Evolutionary conservation across 2,888 invertebrate genomes (phyloP), one percentile per base, ranked within the genome.

Genomic region (Melikaiella ostensackeni): DNA sequence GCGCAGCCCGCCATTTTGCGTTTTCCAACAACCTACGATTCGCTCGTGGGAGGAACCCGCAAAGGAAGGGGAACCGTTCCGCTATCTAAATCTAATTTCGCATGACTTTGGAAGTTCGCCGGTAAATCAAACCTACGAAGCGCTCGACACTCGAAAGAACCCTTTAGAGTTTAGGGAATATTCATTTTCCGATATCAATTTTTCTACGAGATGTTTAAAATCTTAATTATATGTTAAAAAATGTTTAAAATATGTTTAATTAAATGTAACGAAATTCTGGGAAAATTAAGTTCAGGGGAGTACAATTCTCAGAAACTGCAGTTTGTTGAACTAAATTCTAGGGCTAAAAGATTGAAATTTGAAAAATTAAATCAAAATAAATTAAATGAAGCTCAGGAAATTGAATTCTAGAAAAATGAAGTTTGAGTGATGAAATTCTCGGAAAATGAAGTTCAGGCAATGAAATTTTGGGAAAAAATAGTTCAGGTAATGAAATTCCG

Each of bases 1-100:
- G 70, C 70, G 70, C 50, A 70, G 30, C n/a, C 70, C 46, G 50
- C 70, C 70, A 70, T 70, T 50, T 70, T 70, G 70, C 19, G n/a
- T 8, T 46, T 42, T 24, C 13, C 24, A 46, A 1, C 38, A 5
- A 46, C 66, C 24, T 27, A 66, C 8, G 42, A 30, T 27, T 46
- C 24, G 27, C 42, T 27, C 27, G 27, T 4, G 46, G 13, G n/a
- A 6, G 61, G 33, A 16, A 38, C 11, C 35, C 11, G 13, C 11
- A 9, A 11, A 2, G 11, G 38, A 13, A 13, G 13, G 38, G 38
- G 11, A 13, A 24, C 24, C 13, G 57, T 27, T 57, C 57, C 57
- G 57, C 24, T 57, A 24, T 57, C 57, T 57, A 57, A 24, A 57
- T 57, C 57, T 57, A 57, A 57, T 57, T 57, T 57, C 11, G 24